These are phyloP conservation scores for Lutraria rhynchaena DNA, from an alignment of 1,140 invertebrate species.

Conservation along the genomic window DNA sequence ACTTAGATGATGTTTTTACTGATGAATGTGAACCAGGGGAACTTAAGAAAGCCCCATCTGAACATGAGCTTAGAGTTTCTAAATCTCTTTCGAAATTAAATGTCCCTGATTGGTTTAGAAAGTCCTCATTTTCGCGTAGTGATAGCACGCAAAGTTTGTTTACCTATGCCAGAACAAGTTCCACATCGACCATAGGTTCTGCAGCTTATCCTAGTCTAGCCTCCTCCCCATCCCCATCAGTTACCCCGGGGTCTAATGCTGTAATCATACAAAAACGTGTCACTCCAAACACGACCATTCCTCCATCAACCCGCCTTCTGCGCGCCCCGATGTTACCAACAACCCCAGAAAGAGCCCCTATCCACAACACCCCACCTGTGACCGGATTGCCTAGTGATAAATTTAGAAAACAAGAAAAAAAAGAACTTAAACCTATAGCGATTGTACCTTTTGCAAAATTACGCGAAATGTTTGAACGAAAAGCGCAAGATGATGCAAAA, in stretches of 20 bases:
- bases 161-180: constrained; percentile 71
- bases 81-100: constrained; percentile 95
- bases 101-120: constrained; percentile 97
- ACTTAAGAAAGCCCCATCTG: constrained; percentile 87
- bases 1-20: constrained; percentile 73
- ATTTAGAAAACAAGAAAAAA: constrained; percentile 73
- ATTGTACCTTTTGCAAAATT: constrained; percentile 78
- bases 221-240: constrained; percentile 75
- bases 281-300: constrained; percentile 56
- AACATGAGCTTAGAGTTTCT: constrained; percentile 95
- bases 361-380: constrained; percentile 46
- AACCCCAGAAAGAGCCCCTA: constrained; percentile 61
- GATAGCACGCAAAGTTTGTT: constrained; percentile 72
- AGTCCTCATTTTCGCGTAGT: constrained; percentile 84
- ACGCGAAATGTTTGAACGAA: constrained; percentile 78
- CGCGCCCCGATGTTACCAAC: constrained; percentile 59
- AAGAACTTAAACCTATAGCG: constrained; percentile 77
- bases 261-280: constrained; percentile 77
- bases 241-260: constrained; percentile 63
- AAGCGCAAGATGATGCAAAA: constrained; percentile 52
- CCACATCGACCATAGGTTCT: constrained; percentile 71
- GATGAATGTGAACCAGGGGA: constrained; percentile 83
- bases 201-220: constrained; percentile 68
- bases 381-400: constrained; percentile 75
- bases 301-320: constrained; percentile 53